A percentile compares a stretch with the other conserved stretches of the same genome.
Evolutionary conservation across 2,113 vertebrate genomes (phyloP).

Genomic region (Leptosomus discolor): DNA sequence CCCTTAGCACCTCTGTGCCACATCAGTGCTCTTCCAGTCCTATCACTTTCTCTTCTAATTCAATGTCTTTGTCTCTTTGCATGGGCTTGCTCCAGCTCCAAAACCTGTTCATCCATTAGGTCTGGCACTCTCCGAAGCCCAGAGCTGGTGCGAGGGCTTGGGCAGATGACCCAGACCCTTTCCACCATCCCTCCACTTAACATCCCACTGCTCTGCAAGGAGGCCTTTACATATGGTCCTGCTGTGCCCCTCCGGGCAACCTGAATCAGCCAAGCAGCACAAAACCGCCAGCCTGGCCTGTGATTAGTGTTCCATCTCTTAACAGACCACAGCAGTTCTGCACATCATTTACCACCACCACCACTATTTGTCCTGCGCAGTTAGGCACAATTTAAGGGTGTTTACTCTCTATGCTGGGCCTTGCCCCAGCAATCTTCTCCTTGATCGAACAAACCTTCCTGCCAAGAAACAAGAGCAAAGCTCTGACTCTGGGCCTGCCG

Average conservation of each 20-base stretch:
- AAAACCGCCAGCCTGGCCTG: not conserved
- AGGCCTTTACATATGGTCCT: not conserved
- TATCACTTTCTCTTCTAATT: not conserved
- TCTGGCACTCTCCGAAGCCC: not conserved
- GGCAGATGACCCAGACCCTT: not conserved
- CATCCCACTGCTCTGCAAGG: not conserved
- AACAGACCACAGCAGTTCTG: not conserved
- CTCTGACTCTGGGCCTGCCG: not conserved
- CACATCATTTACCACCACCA: not conserved
- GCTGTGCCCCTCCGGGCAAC: not conserved
- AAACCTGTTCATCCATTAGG: not conserved
- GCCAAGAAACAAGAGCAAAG: not conserved
- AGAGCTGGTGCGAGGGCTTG: not conserved
- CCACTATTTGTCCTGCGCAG: not conserved
- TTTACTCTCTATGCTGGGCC: not conserved
- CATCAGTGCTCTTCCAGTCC: not conserved
- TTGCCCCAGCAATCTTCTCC: constrained; percentile 21
- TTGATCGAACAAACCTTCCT: not conserved
- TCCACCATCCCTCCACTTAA: not conserved
- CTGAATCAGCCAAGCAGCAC: not conserved
- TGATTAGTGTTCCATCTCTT: not conserved
- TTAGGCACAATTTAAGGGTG: not conserved
- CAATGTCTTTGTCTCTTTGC: not conserved
- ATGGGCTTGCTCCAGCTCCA: not conserved
- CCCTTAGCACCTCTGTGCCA: not conserved